phyloP scores from a whole-genome alignment of 2,888 invertebrate genomes.

The Antheraea yamamai region DNA sequence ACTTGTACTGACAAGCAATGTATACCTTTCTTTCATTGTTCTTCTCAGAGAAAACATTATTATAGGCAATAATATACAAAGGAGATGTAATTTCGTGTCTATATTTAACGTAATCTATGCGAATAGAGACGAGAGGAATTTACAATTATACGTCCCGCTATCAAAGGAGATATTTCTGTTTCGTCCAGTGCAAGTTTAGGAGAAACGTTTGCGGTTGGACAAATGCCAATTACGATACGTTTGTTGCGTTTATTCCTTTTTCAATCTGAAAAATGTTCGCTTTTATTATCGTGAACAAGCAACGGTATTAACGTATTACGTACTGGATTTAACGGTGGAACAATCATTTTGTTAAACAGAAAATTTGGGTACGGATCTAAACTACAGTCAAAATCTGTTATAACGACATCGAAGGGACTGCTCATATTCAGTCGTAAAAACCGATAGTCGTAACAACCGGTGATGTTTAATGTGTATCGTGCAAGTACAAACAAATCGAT shows the following conservation, averaged over 20 bases:
- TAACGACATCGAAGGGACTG: too few relatives aligned
- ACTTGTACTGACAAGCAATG: not conserved
- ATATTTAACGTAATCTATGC: slow-evolving; percentile 29
- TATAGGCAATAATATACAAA: not conserved
- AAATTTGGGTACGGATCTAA: too few relatives aligned
- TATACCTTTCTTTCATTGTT: not conserved
- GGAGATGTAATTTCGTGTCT: not conserved
- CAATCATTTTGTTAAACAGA: not conserved
- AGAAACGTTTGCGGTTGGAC: slow-evolving; percentile 31
- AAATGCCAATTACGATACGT: slow-evolving; percentile 32
- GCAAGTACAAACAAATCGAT: too few relatives aligned
- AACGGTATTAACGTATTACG: not conserved
- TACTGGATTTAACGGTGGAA: not conserved
- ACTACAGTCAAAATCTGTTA: too few relatives aligned
- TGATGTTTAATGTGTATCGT: too few relatives aligned
- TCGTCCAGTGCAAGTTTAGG: slow-evolving; percentile 28
- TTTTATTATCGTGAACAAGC: not conserved
- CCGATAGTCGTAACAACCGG: too few relatives aligned
- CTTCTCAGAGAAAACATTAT: not conserved
- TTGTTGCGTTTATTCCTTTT: slow-evolving; percentile 26
- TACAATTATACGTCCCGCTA: slow-evolving; percentile 37
- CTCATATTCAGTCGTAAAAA: too few relatives aligned
- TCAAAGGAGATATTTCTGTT: slow-evolving; percentile 36
- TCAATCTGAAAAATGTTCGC: not conserved
- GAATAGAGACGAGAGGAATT: slow-evolving; percentile 33